Evolutionary conservation across 2,888 invertebrate species (phyloP), one percentile per base, ranked within the genome.

Genomic region (Cheilosia vernalis): DNA sequence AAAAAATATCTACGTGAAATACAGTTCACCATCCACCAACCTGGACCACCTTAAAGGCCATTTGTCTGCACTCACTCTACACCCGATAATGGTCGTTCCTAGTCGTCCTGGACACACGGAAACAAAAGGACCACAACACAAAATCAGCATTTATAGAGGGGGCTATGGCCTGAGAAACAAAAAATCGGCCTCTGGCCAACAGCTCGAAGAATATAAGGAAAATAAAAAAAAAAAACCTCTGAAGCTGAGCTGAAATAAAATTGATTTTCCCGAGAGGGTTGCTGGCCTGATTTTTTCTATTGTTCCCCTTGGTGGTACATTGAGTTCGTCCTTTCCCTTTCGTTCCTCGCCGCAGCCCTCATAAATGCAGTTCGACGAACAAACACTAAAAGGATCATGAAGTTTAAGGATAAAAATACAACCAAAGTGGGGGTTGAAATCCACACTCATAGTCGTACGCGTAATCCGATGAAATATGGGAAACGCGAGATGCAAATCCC

Each of bases 191-290:
- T 51, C 64, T 79, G 67, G 61, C 67, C 60, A 73, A 61, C 61
- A 73, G 49, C 61, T 72, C 70, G 72, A 40, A 47, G 30, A 66
- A 66, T 42, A 56, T 17, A 55, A 24, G 3, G 3, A 24, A 24
- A 53, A 51, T 40, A 21, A 33, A 21, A 24, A 4, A 60, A 49
- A 40, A 37, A 64, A 70, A 42, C 49, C 24, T 27, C 42, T 19
- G 19, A 60, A 21, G 49, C 47, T 21, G 42, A 78, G 67, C 72
- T 61, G 63, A 69, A 76, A 64, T 64, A 73, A 83, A 83, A 83
- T 83, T 79, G 83, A 83, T 83, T 83, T 83, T 79, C 78, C 73
- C 63, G 60, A 63, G 51, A 79, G 83, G 78, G 83, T 67, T 74
- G 69, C 64, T 82, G 79, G 83, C 79, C 74, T 79, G 78, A 79